Evolutionary conservation across 2,888 invertebrate species (phyloP), one percentile per base, ranked within the genome.

Genomic region (Arrhopalites spinosus): DNA sequence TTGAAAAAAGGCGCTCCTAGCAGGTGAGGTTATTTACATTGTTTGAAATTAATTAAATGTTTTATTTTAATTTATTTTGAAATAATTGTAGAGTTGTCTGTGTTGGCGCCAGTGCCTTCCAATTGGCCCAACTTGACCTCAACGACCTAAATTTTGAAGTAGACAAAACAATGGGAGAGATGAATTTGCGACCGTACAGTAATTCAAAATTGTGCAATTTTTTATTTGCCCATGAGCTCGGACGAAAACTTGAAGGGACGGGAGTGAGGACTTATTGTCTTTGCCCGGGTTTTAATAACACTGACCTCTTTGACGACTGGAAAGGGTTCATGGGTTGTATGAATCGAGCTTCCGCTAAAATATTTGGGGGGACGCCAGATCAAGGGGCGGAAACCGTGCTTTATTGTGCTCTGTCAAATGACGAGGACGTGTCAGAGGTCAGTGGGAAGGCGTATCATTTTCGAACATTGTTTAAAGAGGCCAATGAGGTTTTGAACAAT

Each of bases 131-230:
- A 20, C 25, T 59, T 3, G 20, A 59, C 17, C 3, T 59, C 3
- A 23, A 59, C 5, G 59, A 59, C 25, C 13, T 59, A 13, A 7
- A 59, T 23, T 23, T 59, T 20, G 59, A 59, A n/a, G 20, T 20
- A 23, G 59, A 59, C 25, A 8, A 25, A 25, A 20, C 23, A 23
- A 7, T 25, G 20, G 59, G 59, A 5, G 59, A 59, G 2, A 25
- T 20, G 59, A 59, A 59, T 23, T 23, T 59, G 3, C 59, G 25
- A 2, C 20, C 59, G 2, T 59, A 23, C 13, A 7, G 23, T 2
- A 59, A 59, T 59, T 59, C 59, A 59, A 59, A 59, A 25, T 25
- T 23, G 20, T 59, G 59, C 23, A 59, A 59, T 23, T 59, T 2
- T 20, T 25, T 59, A 59, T 59, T 59, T 59, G 20, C 25, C 23